Evolutionary conservation across 1,140 invertebrate species (phyloP), one percentile per base, ranked within the genome.

Genomic region (Drosophila watanabei): DNA sequence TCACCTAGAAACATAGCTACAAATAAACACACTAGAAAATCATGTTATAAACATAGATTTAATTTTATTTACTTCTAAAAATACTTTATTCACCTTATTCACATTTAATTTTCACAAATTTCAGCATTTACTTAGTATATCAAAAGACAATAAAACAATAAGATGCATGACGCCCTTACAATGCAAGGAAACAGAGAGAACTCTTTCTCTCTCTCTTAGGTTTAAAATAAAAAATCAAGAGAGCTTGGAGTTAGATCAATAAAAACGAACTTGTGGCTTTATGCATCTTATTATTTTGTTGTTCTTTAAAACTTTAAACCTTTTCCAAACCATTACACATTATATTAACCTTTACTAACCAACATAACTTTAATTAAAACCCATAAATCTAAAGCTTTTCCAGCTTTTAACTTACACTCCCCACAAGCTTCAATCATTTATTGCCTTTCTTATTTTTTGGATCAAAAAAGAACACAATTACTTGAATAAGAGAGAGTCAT

Each of bases 371-470:
- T 10, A 16, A 35, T 41, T 18, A 16, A 16, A 37, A 33, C 9
- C 7, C 5, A n/a, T 16, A 39, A 14, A 2, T 6, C 10, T 28
- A 28, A 33, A 24, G 32, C 41, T 20, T 48, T n/a, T 4, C 33
- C 8, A 24, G 52, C 52, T 41, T 60, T 20, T 0, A 39, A n/a
- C 13, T 5, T 39, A 20, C 45, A 28, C 20, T 35, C 35, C 28
- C 24, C n/a, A 39, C n/a, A 20, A 30, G 28, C 60, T 58, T 58
- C 8, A 28, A 30, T 18, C 16, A 59, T 51, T 20, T 35, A 28
- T 43, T 64, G 62, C 61, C 57, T 77, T 56, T 48, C 24, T 41
- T 57, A 37, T 57, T 57, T 58, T 58, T 62, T 80, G 51, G 48
- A 56, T 71, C 65, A 33, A 33, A 33, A 33, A 71, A 33, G 24